Evolutionary conservation across 2,888 invertebrate species (phyloP).

Genomic region (Eilema griseolum): DNA sequence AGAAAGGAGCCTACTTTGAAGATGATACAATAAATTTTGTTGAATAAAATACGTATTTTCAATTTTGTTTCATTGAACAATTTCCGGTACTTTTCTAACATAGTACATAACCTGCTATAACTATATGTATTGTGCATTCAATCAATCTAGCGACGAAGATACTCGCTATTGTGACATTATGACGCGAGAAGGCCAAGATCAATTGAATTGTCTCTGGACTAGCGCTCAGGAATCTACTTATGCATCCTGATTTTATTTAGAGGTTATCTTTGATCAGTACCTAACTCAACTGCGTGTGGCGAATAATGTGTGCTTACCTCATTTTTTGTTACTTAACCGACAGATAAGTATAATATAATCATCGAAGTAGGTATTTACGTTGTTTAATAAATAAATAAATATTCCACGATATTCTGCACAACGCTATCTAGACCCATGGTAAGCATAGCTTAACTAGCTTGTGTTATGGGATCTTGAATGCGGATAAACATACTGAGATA

Average conservation of each 20-base stretch:
- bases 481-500: too few species aligned
- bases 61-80: background rate
- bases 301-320: background rate
- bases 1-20: background rate
- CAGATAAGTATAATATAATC: too few species aligned
- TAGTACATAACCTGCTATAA: background rate
- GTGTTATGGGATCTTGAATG: too few species aligned
- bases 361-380: too few species aligned
- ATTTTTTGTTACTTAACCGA: background rate
- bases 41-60: background rate
- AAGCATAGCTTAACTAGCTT: too few species aligned
- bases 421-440: too few species aligned
- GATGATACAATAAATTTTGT: background rate
- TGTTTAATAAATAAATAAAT: too few species aligned
- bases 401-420: too few species aligned
- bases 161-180: conserved; percentile 1
- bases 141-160: conserved; percentile 4
- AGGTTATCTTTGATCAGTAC: background rate
- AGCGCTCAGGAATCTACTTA: background rate
- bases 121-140: conserved; percentile 2
- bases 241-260: background rate
- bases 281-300: background rate
- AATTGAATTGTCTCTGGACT: conserved; percentile 3
- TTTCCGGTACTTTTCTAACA: background rate
- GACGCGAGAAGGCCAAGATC: background rate